A percentile compares a stretch with the other conserved stretches of the same genome.
Conservation (phyloP, 2,888 invertebrate species). For the Automeris io region DNA sequence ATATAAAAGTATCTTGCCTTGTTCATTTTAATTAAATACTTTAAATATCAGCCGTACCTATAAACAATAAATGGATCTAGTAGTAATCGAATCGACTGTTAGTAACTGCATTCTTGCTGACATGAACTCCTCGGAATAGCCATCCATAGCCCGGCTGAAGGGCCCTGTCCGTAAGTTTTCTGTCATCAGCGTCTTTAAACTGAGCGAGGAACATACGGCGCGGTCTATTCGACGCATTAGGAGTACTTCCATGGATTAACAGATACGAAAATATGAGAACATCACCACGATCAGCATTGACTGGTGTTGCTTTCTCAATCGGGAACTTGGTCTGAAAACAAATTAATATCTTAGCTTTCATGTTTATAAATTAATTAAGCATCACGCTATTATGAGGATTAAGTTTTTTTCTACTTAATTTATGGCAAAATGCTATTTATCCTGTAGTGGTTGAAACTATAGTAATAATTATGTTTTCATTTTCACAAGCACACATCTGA, state of each 20-base stretch:
- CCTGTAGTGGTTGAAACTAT: too few relatives aligned
- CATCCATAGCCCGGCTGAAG: slow-evolving; percentile 72
- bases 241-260: slow-evolving; percentile 75
- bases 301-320: slow-evolving; percentile 63
- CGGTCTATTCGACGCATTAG: slow-evolving; percentile 58
- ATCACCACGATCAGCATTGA: slow-evolving; percentile 72
- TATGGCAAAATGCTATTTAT: too few relatives aligned
- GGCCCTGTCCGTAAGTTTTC: slow-evolving; percentile 53
- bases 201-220: slow-evolving; percentile 76
- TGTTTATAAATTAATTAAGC: too few relatives aligned
- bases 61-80: too few relatives aligned
- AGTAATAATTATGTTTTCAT: too few relatives aligned
- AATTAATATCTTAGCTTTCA: too few relatives aligned
- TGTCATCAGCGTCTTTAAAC: slow-evolving; percentile 72
- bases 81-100: background rate
- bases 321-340: slow-evolving; percentile 62
- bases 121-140: slow-evolving; percentile 70
- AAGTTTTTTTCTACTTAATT: too few relatives aligned
- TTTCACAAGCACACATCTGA: too few relatives aligned
- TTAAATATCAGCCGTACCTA: too few relatives aligned
- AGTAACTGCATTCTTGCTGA: slow-evolving; percentile 5
- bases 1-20: too few relatives aligned
- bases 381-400: too few relatives aligned
- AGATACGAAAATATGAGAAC: slow-evolving; percentile 78
- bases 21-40: too few relatives aligned